Percentiles rank a stretch among this genome's conserved stretches.
Evolutionary conservation across 1,140 invertebrate species (phyloP).

Genomic region (Eurytemora carolleeae): DNA sequence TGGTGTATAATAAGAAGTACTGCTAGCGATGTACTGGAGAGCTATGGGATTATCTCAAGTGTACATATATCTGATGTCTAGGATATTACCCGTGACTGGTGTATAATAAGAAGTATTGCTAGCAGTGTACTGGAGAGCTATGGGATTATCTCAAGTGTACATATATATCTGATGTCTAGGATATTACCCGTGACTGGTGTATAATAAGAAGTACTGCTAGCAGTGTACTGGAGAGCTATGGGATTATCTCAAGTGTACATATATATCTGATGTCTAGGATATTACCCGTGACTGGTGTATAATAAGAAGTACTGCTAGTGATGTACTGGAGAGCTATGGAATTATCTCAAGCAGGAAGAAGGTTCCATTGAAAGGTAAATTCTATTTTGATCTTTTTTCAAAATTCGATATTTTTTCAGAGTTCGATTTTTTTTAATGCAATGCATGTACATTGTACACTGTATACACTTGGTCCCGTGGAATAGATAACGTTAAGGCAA

Average conservation of each 20-base stretch:
- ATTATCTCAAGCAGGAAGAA: conserved; percentile 17
- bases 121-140: conserved; percentile 34
- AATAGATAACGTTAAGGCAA: too few species aligned
- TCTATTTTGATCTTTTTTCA: not conserved
- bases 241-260: conserved; percentile 15
- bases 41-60: conserved; percentile 17
- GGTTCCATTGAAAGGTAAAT: conserved; percentile 19
- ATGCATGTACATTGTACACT: too few species aligned
- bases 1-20: conserved; percentile 69
- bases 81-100: conserved; percentile 36
- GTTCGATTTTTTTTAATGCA: too few species aligned
- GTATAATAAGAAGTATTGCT: conserved; percentile 57
- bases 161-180: too few species aligned
- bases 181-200: conserved; percentile 53
- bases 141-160: conserved; percentile 14
- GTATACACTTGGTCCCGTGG: too few species aligned
- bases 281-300: conserved; percentile 62
- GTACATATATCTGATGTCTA: conserved; percentile 29
- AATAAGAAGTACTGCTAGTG: conserved; percentile 52
- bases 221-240: conserved; percentile 32
- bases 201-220: conserved; percentile 59
- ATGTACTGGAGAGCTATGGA: conserved; percentile 30
- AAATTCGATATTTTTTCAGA: too few species aligned
- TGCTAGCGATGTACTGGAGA: conserved; percentile 40
- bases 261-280: too few species aligned